These are phyloP conservation scores for Megalonaias nervosa DNA, from an alignment of 1,140 invertebrate species.

Conservation along the genomic window DNA sequence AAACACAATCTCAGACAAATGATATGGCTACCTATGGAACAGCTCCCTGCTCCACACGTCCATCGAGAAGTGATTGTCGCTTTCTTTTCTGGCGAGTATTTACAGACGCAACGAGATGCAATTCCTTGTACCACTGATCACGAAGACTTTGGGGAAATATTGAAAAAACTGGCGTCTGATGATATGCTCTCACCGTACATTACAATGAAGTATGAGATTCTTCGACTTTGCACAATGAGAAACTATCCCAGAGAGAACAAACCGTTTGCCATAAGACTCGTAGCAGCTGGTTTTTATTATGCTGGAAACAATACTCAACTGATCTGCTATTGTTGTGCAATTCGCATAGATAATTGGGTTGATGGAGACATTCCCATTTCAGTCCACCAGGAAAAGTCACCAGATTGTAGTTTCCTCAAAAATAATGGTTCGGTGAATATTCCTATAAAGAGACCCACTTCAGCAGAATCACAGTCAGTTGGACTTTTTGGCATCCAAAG, in stretches of 20 bases:
- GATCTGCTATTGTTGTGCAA: conserved; percentile 30
- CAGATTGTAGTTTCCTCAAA: conserved; percentile 20
- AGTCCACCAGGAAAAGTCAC: conserved; percentile 14
- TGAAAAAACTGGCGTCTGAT: not conserved
- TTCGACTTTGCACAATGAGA: conserved; percentile 24
- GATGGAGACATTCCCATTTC: conserved; percentile 15
- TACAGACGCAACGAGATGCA: too few relatives aligned
- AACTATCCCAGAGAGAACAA: conserved; percentile 30
- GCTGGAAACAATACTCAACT: conserved; percentile 19
- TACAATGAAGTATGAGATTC: conserved; percentile 28
- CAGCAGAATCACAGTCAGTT: conserved; percentile 7
- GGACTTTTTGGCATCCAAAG: too few relatives aligned
- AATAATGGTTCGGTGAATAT: conserved; percentile 25
- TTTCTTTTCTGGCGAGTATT: too few relatives aligned
- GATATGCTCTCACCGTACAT: conserved; percentile 15
- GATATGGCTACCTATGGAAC: too few relatives aligned
- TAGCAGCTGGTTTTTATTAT: conserved; percentile 29
- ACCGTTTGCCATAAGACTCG: conserved; percentile 13
- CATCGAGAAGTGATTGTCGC: too few relatives aligned
- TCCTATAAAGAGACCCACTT: conserved; percentile 1
- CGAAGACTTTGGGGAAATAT: too few relatives aligned
- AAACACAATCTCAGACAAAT: too few relatives aligned
- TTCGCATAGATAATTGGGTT: conserved; percentile 19
- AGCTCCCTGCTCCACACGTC: too few relatives aligned
- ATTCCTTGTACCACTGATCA: too few relatives aligned